Percentiles rank a stretch among this genome's conserved stretches.
Evolutionary conservation across 2,113 vertebrate species (phyloP).

Genomic region (Muscicapa adusta): DNA sequence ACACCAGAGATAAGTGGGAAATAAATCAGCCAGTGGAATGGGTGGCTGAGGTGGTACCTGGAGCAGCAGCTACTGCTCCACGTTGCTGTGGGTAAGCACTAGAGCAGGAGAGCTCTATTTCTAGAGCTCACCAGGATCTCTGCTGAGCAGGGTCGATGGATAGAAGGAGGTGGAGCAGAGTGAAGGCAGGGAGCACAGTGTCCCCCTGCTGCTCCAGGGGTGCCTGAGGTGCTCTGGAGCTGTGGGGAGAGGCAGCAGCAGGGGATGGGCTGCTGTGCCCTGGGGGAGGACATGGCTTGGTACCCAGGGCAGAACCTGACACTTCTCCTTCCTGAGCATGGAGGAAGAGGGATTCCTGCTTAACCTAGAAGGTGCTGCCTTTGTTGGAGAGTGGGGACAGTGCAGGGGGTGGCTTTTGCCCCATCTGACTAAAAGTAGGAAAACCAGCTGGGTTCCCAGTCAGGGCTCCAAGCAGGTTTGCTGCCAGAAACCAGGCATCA

Average conservation of each 20-base stretch:
- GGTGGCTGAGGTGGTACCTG: not conserved
- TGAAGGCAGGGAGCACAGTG: not conserved
- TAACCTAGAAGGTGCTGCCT: not conserved
- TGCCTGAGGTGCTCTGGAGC: not conserved
- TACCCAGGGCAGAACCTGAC: not conserved
- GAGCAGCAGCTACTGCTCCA: not conserved
- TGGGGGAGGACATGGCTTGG: too few relatives aligned
- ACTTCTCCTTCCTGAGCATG: rapidly evolving
- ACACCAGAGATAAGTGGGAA: not conserved
- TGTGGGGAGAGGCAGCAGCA: not conserved
- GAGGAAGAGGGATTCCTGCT: not conserved
- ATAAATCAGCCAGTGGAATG: not conserved
- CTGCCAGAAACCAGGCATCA: not conserved
- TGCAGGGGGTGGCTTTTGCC: not conserved
- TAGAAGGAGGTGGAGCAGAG: not conserved
- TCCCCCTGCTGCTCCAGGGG: not conserved
- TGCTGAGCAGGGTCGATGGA: not conserved
- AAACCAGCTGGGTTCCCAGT: not conserved
- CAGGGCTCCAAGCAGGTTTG: not conserved
- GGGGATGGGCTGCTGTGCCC: not conserved
- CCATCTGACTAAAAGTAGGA: not conserved
- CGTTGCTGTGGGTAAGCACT: not conserved
- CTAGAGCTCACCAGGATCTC: not conserved
- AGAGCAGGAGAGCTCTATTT: not conserved
- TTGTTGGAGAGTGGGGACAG: not conserved